These are phyloP conservation scores for Noturus placidus DNA, from an alignment of 2,113 vertebrate species.

Conservation along the genomic window DNA sequence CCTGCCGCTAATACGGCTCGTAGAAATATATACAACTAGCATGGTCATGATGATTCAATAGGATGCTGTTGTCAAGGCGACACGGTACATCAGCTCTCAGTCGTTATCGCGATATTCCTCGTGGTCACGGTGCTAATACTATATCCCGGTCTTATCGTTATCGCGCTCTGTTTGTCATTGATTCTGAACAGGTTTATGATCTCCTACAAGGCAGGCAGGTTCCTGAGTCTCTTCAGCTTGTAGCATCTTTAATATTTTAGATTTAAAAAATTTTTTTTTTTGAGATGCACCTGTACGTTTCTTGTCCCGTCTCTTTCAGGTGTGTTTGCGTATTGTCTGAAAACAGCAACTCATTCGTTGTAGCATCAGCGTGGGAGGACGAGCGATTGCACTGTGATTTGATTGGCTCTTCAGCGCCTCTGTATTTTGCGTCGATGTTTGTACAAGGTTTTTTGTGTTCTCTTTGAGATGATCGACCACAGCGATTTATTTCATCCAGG, in stretches of 20 bases:
- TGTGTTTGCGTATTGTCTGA: neutral
- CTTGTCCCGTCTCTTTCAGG: neutral
- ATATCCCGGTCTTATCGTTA: too few species aligned
- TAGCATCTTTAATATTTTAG: too few species aligned
- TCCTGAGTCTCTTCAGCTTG: neutral
- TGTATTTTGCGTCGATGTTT: neutral
- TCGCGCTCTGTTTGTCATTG: neutral
- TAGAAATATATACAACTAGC: neutral
- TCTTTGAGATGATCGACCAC: too few species aligned
- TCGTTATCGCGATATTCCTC: neutral
- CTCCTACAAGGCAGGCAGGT: neutral
- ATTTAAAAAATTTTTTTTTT: neutral
- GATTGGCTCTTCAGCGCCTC: neutral
- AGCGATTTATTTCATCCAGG: too few species aligned
- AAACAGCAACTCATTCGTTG: neutral
- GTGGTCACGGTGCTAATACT: neutral
- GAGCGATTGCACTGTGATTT: neutral
- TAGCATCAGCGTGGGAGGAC: neutral
- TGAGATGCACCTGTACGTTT: too few species aligned
- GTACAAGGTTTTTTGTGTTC: neutral
- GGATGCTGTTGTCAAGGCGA: slow-evolving; percentile 12
- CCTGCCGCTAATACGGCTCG: neutral
- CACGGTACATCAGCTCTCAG: neutral
- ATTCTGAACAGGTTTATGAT: neutral
- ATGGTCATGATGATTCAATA: neutral